phyloP scores from a whole-genome alignment of 2,113 vertebrate genomes.

The Rhodinocichla rosea region DNA sequence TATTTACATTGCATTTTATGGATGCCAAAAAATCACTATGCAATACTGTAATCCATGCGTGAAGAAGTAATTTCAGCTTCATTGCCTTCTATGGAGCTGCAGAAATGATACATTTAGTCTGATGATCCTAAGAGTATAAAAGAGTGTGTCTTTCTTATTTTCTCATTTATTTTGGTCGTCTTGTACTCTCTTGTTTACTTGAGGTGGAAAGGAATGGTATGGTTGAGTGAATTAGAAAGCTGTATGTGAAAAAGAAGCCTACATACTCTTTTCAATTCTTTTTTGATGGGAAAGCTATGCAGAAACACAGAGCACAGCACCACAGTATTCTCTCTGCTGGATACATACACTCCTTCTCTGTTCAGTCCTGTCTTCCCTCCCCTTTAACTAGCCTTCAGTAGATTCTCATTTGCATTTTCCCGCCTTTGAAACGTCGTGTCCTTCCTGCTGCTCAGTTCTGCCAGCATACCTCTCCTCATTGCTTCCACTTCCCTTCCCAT shows the following conservation, averaged over 20 bases:
- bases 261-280: not conserved
- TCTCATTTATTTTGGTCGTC: not conserved
- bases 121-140: not conserved
- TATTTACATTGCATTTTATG: slow-evolving; percentile 14
- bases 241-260: not conserved
- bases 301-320: not conserved
- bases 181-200: not conserved
- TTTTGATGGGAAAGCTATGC: not conserved
- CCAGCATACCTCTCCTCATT: not conserved
- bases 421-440: slow-evolving; percentile 3
- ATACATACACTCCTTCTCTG: not conserved
- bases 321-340: not conserved
- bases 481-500: not conserved
- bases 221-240: not conserved
- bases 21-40: not conserved
- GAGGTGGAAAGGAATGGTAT: not conserved
- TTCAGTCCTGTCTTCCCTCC: not conserved
- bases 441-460: slow-evolving; percentile 3
- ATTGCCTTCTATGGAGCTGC: not conserved
- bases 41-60: not conserved
- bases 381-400: not conserved
- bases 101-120: not conserved
- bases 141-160: not conserved
- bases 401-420: not conserved
- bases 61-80: slow-evolving; percentile 27